Conservation (phyloP, 2,888 invertebrate species). For the Ceratothoa steindachneri region DNA sequence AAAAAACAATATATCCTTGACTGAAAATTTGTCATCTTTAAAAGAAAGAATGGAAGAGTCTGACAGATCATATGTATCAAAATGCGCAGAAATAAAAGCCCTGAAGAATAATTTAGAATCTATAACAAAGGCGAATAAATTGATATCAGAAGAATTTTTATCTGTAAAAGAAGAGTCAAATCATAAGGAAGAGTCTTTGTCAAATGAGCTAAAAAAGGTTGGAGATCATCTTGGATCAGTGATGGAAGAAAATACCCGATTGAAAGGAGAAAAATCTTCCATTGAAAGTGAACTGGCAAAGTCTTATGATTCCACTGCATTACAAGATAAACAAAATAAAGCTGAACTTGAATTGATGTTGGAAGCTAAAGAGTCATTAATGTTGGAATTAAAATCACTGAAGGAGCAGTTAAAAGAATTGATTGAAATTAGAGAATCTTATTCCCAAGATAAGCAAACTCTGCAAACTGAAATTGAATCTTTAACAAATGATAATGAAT, state of each 20-base stretch:
- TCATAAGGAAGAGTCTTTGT: too few species aligned
- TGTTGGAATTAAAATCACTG: neutral
- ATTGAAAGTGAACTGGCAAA: neutral
- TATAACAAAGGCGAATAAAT: neutral
- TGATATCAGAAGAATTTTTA: too few species aligned
- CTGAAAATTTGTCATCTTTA: slow-evolving; percentile 3
- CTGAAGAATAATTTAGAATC: neutral
- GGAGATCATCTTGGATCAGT: too few species aligned
- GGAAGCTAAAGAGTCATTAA: neutral
- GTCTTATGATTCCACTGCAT: neutral
- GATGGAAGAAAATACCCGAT: too few species aligned
- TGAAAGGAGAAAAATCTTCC: neutral
- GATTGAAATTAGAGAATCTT: too few species aligned
- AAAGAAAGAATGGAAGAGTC: neutral
- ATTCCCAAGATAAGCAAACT: neutral
- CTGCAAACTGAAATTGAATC: neutral
- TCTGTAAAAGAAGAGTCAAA: too few species aligned
- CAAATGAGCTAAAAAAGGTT: too few species aligned
- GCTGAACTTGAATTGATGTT: neutral
- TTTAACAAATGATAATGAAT: neutral
- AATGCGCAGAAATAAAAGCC: neutral
- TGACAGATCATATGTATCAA: neutral
- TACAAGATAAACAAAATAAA: neutral
- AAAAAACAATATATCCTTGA: slow-evolving; percentile 24
- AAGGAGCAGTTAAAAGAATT: too few species aligned